Conservation (phyloP, 37 sponge, comb jelly and placozoan species). For the Aphrocallistes beatrix region DNA sequence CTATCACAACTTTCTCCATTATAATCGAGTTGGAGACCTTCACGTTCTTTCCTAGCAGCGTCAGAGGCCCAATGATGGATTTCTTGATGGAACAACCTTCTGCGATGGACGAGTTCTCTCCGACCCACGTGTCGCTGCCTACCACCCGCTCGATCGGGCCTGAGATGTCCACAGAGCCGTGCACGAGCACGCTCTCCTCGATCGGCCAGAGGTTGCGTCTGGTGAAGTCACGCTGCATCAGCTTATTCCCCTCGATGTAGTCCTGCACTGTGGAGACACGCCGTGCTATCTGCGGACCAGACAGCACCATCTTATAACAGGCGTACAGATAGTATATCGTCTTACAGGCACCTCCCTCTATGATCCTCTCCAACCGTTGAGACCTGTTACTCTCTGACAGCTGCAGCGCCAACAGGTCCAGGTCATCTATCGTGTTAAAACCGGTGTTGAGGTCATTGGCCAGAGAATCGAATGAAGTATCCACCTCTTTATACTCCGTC, state of each 20-base stretch:
- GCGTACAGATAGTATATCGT: background rate
- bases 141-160: conserved; percentile 7
- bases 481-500: background rate
- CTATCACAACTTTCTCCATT: conserved; percentile 77
- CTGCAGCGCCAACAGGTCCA: background rate
- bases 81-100: conserved; percentile 57
- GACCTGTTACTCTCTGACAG: background rate
- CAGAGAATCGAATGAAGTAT: background rate
- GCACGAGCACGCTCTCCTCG: background rate
- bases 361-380: background rate
- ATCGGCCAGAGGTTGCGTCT: background rate
- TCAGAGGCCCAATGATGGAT: conserved; percentile 47
- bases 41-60: conserved; percentile 47
- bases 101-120: conserved; percentile 27
- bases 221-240: background rate
- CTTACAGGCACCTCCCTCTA: background rate
- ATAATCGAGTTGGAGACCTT: conserved; percentile 56
- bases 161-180: conserved; percentile 42
- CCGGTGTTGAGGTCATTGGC: background rate
- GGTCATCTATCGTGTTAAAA: background rate
- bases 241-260: conserved; percentile 5
- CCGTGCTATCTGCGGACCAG: background rate
- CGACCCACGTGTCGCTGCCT: conserved; percentile 21
- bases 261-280: background rate
- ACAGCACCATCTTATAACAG: background rate